Percentiles rank a stretch among this genome's conserved stretches.
Conservation (phyloP, 2,113 vertebrate genomes). For the Ascaphus truei region DNA sequence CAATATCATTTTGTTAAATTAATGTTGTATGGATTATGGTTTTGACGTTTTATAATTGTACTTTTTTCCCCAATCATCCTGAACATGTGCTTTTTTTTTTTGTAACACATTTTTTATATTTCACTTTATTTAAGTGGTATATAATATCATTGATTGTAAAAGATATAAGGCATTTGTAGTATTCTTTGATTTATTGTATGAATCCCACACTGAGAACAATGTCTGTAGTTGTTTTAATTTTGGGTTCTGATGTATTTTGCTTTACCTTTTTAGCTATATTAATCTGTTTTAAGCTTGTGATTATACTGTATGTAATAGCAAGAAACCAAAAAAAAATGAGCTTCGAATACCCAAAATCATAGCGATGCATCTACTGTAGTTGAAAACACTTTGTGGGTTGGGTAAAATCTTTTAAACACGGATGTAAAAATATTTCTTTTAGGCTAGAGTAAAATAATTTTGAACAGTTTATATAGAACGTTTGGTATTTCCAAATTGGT, state of each 20-base stretch:
- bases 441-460: constrained; percentile 6
- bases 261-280: background rate
- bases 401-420: background rate
- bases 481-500: background rate
- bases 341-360: background rate
- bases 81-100: no score
- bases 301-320: background rate
- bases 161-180: no score
- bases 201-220: background rate
- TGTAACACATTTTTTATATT: no score
- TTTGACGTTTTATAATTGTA: no score
- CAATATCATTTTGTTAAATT: no score
- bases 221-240: background rate
- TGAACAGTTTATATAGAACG: background rate
- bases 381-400: background rate
- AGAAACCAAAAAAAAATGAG: background rate
- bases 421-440: constrained; percentile 6
- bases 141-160: no score
- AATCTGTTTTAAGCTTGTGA: constrained; percentile 14
- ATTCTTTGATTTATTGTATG: no score
- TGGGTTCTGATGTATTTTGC: background rate
- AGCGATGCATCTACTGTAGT: background rate
- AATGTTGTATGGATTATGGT: no score
- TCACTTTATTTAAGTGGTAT: no score
- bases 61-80: no score